Percentiles rank a stretch among this genome's conserved stretches.
phyloP scores from a whole-genome alignment of 2,113 vertebrate species.

The Macroglossus sobrinus region DNA sequence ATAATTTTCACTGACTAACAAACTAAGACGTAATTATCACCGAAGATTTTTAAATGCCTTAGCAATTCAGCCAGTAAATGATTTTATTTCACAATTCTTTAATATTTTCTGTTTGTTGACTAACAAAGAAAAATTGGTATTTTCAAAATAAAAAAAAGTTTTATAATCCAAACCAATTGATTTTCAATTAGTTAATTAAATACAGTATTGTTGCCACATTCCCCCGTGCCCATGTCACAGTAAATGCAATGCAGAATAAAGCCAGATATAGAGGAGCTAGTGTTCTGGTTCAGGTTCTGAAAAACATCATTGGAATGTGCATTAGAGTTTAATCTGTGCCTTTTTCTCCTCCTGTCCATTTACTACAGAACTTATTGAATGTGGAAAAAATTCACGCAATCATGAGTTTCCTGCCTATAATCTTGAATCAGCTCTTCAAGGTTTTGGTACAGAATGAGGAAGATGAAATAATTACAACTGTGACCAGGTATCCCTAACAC shows the following conservation, averaged over 20 bases:
- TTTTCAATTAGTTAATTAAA: neutral
- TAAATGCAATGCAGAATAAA: neutral
- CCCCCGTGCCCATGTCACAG: no score
- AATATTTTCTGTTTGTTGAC: neutral
- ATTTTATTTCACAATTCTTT: neutral
- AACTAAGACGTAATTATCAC: neutral
- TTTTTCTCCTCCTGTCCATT: slow-evolving; percentile 27
- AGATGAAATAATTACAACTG: slow-evolving; percentile 90
- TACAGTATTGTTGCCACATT: neutral
- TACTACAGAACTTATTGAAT: slow-evolving; percentile 90
- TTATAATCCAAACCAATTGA: neutral
- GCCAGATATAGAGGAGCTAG: neutral
- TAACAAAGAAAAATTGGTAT: neutral
- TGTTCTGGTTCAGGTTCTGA: neutral
- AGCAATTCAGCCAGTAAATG: neutral
- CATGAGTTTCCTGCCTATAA: slow-evolving; percentile 95
- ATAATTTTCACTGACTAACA: neutral
- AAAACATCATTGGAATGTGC: neutral
- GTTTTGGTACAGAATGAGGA: slow-evolving; percentile 92
- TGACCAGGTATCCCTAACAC: slow-evolving; percentile 90
- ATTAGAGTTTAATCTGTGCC: neutral
- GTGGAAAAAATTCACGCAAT: slow-evolving; percentile 96
- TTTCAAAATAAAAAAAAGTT: neutral
- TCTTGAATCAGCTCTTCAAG: slow-evolving; percentile 97
- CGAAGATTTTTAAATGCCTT: neutral